A percentile compares a stretch with the other conserved stretches of the same genome.
Evolutionary conservation across 2,113 vertebrate species (phyloP).

Genomic region (Boulengeromyrus knoepffleri): DNA sequence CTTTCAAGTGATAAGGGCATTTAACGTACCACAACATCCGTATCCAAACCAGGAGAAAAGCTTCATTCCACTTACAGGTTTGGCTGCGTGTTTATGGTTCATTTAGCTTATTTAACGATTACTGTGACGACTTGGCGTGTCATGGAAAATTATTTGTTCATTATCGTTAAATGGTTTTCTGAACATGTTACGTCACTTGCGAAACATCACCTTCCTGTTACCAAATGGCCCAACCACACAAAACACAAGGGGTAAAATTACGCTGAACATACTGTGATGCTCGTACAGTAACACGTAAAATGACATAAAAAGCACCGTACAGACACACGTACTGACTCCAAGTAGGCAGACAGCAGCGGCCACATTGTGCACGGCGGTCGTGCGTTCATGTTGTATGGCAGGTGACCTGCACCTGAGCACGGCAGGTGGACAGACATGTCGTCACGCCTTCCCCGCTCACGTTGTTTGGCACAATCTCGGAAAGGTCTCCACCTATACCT

Average conservation of each 20-base stretch:
- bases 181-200: background rate
- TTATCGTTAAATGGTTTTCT: background rate
- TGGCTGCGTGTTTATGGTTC: background rate
- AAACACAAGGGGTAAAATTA: background rate
- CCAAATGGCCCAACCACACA: background rate
- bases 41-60: background rate
- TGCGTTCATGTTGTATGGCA: background rate
- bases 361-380: background rate
- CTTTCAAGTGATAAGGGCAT: background rate
- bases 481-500: background rate
- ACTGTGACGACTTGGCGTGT: background rate
- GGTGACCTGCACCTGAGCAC: background rate
- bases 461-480: background rate
- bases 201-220: background rate
- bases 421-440: background rate
- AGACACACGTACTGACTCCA: background rate
- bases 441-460: background rate
- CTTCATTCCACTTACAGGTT: background rate
- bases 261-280: background rate
- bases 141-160: background rate
- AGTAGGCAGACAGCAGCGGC: background rate
- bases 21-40: background rate
- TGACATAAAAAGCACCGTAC: background rate
- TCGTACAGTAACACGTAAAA: background rate
- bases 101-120: background rate